Evolutionary conservation across 2,797 vertebrate genomes (phyloP).

Genomic region (Danio jaintianensis): DNA sequence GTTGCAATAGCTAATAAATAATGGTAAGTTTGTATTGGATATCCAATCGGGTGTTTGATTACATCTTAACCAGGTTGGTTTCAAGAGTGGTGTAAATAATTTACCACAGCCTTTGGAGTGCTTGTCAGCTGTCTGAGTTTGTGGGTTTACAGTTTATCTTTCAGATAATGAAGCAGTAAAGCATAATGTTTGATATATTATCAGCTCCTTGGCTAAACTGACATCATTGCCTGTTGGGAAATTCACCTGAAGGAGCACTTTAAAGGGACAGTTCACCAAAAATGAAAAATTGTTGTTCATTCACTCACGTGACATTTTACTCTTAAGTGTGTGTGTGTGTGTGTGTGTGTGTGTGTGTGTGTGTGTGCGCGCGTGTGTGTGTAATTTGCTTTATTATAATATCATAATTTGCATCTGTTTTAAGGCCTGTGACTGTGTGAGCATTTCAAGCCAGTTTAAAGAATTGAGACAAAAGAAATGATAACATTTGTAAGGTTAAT

Average conservation of each 20-base stretch:
- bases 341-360: too few relatives aligned
- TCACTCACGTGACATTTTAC: too few relatives aligned
- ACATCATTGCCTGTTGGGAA: neutral
- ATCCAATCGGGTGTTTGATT: conserved; percentile 21
- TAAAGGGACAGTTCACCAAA: neutral
- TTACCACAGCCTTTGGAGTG: conserved; percentile 3
- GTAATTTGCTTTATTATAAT: too few relatives aligned
- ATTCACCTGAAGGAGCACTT: neutral
- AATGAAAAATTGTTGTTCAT: too few relatives aligned
- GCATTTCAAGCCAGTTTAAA: too few relatives aligned
- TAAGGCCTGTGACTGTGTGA: too few relatives aligned
- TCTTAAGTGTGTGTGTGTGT: too few relatives aligned
- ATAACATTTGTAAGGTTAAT: too few relatives aligned
- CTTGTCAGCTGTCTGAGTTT: conserved; percentile 14
- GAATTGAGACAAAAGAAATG: too few relatives aligned
- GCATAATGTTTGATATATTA: neutral
- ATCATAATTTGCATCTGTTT: too few relatives aligned
- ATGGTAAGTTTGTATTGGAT: conserved; percentile 6
- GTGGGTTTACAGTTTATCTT: conserved; percentile 19
- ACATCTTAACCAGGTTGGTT: conserved; percentile 22
- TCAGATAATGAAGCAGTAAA: neutral
- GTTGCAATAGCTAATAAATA: neutral
- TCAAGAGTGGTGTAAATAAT: conserved; percentile 48
- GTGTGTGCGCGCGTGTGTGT: too few relatives aligned
- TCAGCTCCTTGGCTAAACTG: neutral